phyloP scores from a whole-genome alignment of 2,113 vertebrate species.

The Pollimyrus isidori region DNA sequence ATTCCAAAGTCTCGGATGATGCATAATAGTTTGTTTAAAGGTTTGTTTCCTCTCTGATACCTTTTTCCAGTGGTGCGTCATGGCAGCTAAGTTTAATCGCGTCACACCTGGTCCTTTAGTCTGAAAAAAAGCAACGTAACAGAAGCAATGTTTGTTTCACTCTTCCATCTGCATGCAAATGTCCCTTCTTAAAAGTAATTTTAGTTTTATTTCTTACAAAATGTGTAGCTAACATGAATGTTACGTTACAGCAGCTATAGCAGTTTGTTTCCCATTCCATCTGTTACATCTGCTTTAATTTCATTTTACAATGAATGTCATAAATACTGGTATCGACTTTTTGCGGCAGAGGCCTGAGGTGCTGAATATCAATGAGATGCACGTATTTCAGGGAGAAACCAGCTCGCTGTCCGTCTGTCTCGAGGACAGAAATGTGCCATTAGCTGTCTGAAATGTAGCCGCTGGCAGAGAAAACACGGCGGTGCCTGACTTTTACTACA shows the following conservation, averaged over 20 bases:
- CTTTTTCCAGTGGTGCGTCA: conserved; percentile 34
- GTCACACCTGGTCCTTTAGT: conserved; percentile 23
- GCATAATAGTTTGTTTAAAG: background rate
- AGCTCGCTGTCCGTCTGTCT: background rate
- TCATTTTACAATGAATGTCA: background rate
- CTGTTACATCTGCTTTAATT: background rate
- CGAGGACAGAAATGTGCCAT: background rate
- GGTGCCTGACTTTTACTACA: background rate
- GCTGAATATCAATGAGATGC: background rate
- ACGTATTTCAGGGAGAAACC: background rate
- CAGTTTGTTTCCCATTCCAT: background rate
- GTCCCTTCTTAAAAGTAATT: background rate
- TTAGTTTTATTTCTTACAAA: background rate
- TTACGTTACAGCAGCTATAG: background rate
- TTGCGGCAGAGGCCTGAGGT: background rate
- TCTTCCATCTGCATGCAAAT: background rate
- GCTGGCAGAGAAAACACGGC: background rate
- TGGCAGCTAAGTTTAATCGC: conserved; percentile 21
- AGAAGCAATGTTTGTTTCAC: background rate
- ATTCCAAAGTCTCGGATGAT: background rate
- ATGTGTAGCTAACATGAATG: background rate
- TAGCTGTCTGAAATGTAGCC: background rate
- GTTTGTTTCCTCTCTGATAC: background rate
- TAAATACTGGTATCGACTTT: background rate
- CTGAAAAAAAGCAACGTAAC: background rate